Conservation (phyloP, 2,888 invertebrate genomes). For the Ditylenchus weischeri region DNA sequence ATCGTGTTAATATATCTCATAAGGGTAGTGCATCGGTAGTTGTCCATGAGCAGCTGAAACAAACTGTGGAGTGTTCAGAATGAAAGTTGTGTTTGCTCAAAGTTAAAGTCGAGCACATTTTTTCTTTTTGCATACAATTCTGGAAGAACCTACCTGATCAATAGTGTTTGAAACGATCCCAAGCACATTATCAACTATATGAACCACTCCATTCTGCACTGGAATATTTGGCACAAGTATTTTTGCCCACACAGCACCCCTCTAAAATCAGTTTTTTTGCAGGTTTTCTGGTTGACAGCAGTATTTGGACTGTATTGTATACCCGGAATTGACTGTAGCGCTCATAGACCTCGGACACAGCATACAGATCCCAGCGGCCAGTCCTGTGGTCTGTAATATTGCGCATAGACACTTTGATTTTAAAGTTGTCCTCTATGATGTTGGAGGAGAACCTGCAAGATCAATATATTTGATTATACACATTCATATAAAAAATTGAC, state of each 20-base stretch:
- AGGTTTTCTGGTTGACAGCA: no score
- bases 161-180: constrained; percentile 58
- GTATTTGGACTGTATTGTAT: background rate
- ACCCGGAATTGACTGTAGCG: constrained; percentile 52
- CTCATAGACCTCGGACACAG: constrained; percentile 58
- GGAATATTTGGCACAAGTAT: constrained; percentile 59
- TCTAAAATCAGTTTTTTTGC: constrained; percentile 19
- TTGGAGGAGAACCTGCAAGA: constrained; percentile 52
- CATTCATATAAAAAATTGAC: constrained; percentile 23
- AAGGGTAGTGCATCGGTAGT: constrained; percentile 51
- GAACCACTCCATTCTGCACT: constrained; percentile 59
- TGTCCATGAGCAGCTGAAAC: constrained; percentile 48
- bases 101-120: no score
- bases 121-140: no score
- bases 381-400: constrained; percentile 59
- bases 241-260: constrained; percentile 59
- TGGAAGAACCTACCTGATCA: constrained; percentile 45
- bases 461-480: constrained; percentile 20
- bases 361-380: constrained; percentile 54
- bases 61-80: background rate
- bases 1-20: constrained; percentile 58
- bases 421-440: constrained; percentile 58
- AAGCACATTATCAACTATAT: constrained; percentile 59
- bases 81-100: no score
- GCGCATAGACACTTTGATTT: constrained; percentile 55